Percentiles rank a stretch among this genome's conserved stretches.
Conservation (phyloP, 2,797 vertebrate genomes). For the Hydrocynus forskahlii region DNA sequence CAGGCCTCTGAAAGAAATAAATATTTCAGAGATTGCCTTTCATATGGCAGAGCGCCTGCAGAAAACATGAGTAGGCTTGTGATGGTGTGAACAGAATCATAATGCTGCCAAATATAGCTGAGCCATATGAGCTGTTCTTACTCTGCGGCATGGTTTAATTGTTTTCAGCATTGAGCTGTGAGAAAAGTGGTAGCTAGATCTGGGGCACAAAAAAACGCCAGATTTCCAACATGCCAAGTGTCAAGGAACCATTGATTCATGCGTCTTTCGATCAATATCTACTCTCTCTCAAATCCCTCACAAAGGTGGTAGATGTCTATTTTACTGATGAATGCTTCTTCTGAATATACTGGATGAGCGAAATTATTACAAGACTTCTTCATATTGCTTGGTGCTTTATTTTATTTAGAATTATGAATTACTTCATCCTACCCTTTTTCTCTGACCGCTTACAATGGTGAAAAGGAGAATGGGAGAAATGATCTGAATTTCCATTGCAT, state of each 20-base stretch:
- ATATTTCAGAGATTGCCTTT: constrained; percentile 16
- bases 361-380: constrained; percentile 1
- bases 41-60: constrained; percentile 21
- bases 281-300: constrained; percentile 11
- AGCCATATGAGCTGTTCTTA: neutral
- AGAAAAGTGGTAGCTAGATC: constrained; percentile 36
- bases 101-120: constrained; percentile 8
- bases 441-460: neutral
- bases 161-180: constrained; percentile 14
- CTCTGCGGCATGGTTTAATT: constrained; percentile 1
- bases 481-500: neutral
- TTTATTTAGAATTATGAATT: neutral
- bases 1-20: constrained; percentile 3
- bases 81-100: neutral
- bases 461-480: neutral
- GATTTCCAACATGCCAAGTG: constrained; percentile 32
- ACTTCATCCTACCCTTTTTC: neutral
- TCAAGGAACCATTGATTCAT: constrained; percentile 51
- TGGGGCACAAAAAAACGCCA: constrained; percentile 35
- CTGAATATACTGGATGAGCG: constrained; percentile 4
- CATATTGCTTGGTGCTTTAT: neutral
- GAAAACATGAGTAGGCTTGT: neutral
- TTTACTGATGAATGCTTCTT: constrained; percentile 38
- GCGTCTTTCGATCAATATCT: constrained; percentile 51
- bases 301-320: constrained; percentile 20